A percentile compares a stretch with the other conserved stretches of the same genome.
Conservation (phyloP, 2,113 vertebrate genomes). For the Alosa alosa region DNA sequence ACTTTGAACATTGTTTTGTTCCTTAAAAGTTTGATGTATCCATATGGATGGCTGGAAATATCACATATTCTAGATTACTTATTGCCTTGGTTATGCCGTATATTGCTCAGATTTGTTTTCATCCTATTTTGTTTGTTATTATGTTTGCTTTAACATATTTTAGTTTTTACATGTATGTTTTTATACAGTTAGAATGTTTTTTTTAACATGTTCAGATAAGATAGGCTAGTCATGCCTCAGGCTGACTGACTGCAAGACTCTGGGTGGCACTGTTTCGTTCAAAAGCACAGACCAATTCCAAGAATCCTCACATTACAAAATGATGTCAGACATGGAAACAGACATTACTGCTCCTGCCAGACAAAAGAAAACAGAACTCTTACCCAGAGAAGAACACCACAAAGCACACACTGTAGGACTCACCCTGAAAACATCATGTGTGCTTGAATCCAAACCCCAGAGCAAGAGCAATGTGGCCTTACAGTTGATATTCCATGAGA, state of each 20-base stretch:
- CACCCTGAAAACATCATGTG: conserved; percentile 45
- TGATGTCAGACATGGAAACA: conserved; percentile 53
- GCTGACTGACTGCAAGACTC: background rate
- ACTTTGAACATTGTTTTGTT: background rate
- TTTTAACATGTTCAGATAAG: background rate
- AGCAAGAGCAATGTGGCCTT: background rate
- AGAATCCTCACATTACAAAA: conserved; percentile 43
- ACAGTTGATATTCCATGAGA: background rate
- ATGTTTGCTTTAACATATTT: background rate
- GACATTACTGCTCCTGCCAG: conserved; percentile 48
- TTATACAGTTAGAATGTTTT: background rate
- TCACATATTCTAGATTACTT: background rate
- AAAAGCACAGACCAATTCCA: conserved; percentile 32
- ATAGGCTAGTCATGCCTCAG: background rate
- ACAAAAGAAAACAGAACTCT: conserved; percentile 50
- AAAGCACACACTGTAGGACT: conserved; percentile 38
- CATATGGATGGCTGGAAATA: background rate
- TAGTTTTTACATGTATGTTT: background rate
- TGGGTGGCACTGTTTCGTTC: conserved; percentile 30
- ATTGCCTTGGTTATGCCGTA: background rate
- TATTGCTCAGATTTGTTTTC: background rate
- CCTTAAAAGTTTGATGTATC: background rate
- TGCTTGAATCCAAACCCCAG: conserved; percentile 33
- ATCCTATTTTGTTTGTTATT: background rate
- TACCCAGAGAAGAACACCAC: conserved; percentile 42